Percentiles rank a stretch among this genome's conserved stretches.
phyloP scores from a whole-genome alignment of 2,113 vertebrate genomes.

The Urocitellus parryii region DNA sequence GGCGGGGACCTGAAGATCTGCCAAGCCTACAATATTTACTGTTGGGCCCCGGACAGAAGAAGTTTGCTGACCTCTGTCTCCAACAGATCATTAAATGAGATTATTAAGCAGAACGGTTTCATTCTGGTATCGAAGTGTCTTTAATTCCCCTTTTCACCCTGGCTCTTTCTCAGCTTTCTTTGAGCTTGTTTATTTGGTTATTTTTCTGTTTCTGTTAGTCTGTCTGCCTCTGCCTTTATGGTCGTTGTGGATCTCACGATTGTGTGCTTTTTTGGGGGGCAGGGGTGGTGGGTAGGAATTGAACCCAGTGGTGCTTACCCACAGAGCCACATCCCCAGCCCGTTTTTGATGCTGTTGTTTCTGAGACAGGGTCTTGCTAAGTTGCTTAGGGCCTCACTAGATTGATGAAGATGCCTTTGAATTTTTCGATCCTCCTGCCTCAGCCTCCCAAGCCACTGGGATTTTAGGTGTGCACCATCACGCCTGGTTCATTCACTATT shows the following conservation, averaged over 20 bases:
- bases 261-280: neutral
- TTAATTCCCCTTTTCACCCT: neutral
- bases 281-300: no score
- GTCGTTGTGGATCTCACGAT: neutral
- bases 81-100: neutral
- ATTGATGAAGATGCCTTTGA: no score
- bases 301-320: no score
- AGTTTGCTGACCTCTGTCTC: neutral
- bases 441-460: no score
- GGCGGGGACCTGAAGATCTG: neutral
- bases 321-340: no score
- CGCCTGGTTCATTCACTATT: neutral
- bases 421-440: no score
- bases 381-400: no score
- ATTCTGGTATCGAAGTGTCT: neutral
- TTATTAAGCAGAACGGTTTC: neutral
- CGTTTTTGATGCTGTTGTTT: no score
- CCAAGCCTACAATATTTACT: conserved; percentile 1
- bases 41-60: neutral
- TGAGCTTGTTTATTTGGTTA: neutral
- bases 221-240: neutral
- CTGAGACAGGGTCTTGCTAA: no score
- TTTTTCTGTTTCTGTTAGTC: conserved; percentile 19
- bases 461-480: no score
- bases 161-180: neutral